phyloP scores from a whole-genome alignment of 2,113 vertebrate species.

The Apodemus speciosus region DNA sequence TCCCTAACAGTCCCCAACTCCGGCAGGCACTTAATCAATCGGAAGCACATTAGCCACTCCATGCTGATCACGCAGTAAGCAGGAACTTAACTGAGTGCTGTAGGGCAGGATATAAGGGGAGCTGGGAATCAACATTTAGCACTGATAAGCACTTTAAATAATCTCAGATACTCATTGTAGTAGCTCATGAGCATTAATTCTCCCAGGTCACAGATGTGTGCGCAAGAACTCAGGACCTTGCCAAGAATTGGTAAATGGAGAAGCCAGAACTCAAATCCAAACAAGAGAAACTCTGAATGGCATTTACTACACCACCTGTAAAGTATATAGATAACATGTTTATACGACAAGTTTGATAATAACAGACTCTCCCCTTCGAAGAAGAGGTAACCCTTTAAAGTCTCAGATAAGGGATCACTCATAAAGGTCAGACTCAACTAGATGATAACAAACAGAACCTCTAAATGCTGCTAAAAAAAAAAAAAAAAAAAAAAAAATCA shows the following conservation, averaged over 20 bases:
- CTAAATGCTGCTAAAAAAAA: constrained; percentile 52
- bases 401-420: neutral
- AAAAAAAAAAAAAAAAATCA: constrained; percentile 46
- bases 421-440: neutral
- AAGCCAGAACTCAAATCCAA: constrained; percentile 34
- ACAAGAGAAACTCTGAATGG: neutral
- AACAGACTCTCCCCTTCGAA: neutral
- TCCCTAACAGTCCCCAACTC: constrained; percentile 28
- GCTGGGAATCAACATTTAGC: constrained; percentile 42
- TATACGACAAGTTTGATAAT: neutral
- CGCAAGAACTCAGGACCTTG: constrained; percentile 21
- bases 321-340: constrained; percentile 13
- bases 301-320: neutral
- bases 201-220: constrained; percentile 6
- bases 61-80: constrained; percentile 52
- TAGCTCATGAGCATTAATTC: neutral
- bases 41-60: constrained; percentile 19
- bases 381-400: neutral
- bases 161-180: constrained; percentile 31
- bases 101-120: neutral
- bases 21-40: constrained; percentile 64
- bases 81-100: constrained; percentile 6
- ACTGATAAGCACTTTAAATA: constrained; percentile 25
- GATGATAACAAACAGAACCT: constrained; percentile 16
- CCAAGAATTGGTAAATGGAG: neutral